These are phyloP conservation scores for Xenus cinereus DNA, from an alignment of 2,113 vertebrate genomes.

Conservation along the genomic window DNA sequence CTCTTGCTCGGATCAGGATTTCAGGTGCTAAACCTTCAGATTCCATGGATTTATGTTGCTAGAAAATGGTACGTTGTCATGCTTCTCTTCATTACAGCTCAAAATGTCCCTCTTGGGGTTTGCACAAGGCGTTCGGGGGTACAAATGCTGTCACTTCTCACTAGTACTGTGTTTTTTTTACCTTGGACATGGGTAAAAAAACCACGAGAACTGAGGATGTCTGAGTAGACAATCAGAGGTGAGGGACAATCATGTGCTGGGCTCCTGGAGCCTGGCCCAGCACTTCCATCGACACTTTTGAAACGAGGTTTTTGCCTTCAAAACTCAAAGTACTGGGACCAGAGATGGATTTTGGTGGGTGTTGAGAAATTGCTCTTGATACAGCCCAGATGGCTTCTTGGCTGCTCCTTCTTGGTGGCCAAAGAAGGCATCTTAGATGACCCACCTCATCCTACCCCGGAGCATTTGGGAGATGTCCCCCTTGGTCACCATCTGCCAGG, in stretches of 20 bases:
- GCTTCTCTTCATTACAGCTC: background rate
- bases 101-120: background rate
- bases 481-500: background rate
- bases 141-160: background rate
- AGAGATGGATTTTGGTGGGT: background rate
- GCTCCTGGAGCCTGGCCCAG: background rate
- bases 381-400: background rate
- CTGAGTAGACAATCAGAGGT: background rate
- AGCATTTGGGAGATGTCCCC: background rate
- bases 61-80: accelerated
- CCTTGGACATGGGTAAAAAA: background rate
- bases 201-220: background rate
- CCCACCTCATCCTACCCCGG: background rate
- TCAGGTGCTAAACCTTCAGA: background rate
- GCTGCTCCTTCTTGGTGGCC: background rate
- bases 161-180: background rate
- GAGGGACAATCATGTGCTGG: accelerated
- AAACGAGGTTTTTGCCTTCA: background rate
- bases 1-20: background rate
- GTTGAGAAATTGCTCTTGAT: background rate
- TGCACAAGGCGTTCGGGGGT: background rate
- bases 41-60: background rate
- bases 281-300: accelerated
- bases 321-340: background rate
- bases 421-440: background rate